A percentile compares a stretch with the other conserved stretches of the same genome.
phyloP scores from a whole-genome alignment of 2,113 vertebrate genomes.

The Callospermophilus lateralis region DNA sequence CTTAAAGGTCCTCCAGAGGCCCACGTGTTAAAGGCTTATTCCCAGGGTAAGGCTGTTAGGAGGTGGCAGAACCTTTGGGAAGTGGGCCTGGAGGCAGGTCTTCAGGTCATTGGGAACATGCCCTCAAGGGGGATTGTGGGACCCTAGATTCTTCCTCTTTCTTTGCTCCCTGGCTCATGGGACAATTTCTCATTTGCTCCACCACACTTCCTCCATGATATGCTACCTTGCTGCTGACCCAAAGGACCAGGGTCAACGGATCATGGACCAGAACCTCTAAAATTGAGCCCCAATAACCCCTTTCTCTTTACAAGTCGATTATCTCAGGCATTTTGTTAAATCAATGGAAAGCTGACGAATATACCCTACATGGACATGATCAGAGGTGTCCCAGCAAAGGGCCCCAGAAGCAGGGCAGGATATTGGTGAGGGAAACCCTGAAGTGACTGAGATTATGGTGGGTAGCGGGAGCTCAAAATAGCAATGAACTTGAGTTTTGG shows the following conservation, averaged over 20 bases:
- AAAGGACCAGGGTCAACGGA: neutral
- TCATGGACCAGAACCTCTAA: neutral
- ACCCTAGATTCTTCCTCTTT: neutral
- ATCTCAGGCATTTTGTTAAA: neutral
- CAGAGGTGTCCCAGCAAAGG: neutral
- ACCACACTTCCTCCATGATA: neutral
- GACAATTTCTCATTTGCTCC: neutral
- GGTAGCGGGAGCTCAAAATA: neutral
- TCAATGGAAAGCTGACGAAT: neutral
- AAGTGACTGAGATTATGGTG: neutral
- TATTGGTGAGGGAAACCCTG: accelerated
- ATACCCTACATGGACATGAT: neutral
- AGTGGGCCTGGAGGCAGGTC: neutral
- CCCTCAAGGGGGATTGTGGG: neutral
- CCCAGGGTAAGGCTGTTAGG: neutral
- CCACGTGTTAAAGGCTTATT: neutral
- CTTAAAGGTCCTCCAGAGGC: neutral
- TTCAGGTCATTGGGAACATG: too few relatives aligned
- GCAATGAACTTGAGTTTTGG: neutral
- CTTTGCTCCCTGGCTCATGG: neutral
- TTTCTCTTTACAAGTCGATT: neutral
- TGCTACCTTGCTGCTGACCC: neutral
- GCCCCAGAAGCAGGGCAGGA: neutral
- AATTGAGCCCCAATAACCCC: neutral
- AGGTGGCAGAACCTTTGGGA: neutral